phyloP scores from a whole-genome alignment of 2,888 invertebrate genomes.

The Muscina levida region DNA sequence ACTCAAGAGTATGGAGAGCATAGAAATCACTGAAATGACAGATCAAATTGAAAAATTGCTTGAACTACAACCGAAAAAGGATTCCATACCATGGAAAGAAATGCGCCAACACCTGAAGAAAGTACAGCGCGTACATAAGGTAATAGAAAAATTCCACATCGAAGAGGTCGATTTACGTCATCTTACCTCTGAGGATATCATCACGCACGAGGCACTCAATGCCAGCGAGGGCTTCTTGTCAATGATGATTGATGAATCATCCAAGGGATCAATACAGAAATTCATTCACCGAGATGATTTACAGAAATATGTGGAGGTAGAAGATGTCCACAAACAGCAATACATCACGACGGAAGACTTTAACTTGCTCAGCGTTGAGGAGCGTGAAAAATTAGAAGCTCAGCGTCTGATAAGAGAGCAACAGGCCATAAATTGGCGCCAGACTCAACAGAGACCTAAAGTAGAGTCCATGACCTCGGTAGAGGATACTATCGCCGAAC shows the following conservation, averaged over 20 bases:
- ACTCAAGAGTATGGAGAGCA: constrained; percentile 78
- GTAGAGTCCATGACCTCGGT: constrained; percentile 72
- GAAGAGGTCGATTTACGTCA: constrained; percentile 80
- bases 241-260: constrained; percentile 80
- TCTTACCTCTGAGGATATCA: constrained; percentile 72
- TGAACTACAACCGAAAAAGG: constrained; percentile 75
- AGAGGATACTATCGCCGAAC: constrained; percentile 69
- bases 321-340: constrained; percentile 72
- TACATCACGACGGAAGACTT: constrained; percentile 76
- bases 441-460: constrained; percentile 70
- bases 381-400: constrained; percentile 76
- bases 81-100: constrained; percentile 78
- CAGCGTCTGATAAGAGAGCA: constrained; percentile 75
- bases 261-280: constrained; percentile 76
- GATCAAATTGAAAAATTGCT: constrained; percentile 78
- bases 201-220: constrained; percentile 81
- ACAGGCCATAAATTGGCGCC: constrained; percentile 77
- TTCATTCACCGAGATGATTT: constrained; percentile 75
- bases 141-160: constrained; percentile 79
- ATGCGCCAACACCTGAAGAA: constrained; percentile 79
- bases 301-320: constrained; percentile 71
- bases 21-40: constrained; percentile 78
- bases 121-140: constrained; percentile 79
- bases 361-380: constrained; percentile 77
- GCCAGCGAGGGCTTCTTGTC: constrained; percentile 83